phyloP scores from a whole-genome alignment of 2,888 invertebrate genomes.

The Hesperia comma region DNA sequence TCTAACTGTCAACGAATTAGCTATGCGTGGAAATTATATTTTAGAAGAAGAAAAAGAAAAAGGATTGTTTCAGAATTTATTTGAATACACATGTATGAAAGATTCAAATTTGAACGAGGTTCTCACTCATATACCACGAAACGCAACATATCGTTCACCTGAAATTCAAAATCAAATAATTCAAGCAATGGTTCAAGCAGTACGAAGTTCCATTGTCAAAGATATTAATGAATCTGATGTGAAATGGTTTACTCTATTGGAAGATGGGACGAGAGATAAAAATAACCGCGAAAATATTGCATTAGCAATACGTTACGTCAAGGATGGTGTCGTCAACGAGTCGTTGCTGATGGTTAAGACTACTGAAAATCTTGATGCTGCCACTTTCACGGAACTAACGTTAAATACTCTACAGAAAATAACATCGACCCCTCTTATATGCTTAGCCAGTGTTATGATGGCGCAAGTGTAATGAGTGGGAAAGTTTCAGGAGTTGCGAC shows the following conservation, averaged over 20 bases:
- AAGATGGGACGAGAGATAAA: slow-evolving; percentile 38
- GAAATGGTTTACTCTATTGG: slow-evolving; percentile 40
- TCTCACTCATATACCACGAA: slow-evolving; percentile 40
- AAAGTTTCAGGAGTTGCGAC: slow-evolving; percentile 38
- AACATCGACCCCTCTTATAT: slow-evolving; percentile 40
- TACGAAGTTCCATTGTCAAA: slow-evolving; percentile 39
- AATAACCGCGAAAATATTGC: slow-evolving; percentile 42
- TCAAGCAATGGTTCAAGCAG: slow-evolving; percentile 37
- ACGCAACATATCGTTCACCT: slow-evolving; percentile 39
- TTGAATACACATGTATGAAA: slow-evolving; percentile 39
- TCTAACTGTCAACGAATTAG: slow-evolving; percentile 27
- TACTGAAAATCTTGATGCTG: slow-evolving; percentile 40
- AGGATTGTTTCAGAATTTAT: slow-evolving; percentile 37
- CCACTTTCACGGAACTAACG: slow-evolving; percentile 38
- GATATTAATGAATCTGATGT: slow-evolving; percentile 40
- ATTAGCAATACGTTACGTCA: slow-evolving; percentile 39
- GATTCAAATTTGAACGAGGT: slow-evolving; percentile 37
- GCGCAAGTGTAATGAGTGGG: slow-evolving; percentile 39
- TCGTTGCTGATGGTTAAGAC: slow-evolving; percentile 40
- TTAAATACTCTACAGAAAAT: slow-evolving; percentile 38
- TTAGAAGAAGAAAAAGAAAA: slow-evolving; percentile 35
- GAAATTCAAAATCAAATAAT: slow-evolving; percentile 41
- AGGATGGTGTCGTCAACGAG: slow-evolving; percentile 41
- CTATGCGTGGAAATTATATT: slow-evolving; percentile 12
- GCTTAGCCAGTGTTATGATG: slow-evolving; percentile 40